These are phyloP conservation scores for Aphelocoma coerulescens DNA, from an alignment of 2,113 vertebrate species.

Conservation along the genomic window DNA sequence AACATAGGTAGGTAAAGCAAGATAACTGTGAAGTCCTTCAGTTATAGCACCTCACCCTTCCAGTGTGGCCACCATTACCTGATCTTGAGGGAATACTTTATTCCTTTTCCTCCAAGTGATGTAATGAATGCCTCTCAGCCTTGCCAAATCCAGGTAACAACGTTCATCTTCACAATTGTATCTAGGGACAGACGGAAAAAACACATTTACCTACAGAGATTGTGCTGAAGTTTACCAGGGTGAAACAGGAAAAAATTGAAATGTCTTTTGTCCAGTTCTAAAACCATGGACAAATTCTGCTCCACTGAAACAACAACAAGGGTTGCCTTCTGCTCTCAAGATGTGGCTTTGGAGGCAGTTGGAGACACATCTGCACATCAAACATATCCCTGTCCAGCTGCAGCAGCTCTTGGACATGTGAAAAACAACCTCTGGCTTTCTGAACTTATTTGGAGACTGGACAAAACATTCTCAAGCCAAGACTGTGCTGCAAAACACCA, in stretches of 20 bases:
- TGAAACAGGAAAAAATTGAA: not conserved
- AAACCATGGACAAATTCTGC: not conserved
- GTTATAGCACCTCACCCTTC: not conserved
- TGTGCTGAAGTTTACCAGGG: not conserved
- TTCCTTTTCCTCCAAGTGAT: slow-evolving; percentile 89
- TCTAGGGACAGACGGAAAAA: slow-evolving; percentile 65
- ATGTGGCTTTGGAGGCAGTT: not conserved
- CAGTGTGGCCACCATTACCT: slow-evolving; percentile 71
- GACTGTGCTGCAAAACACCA: not conserved
- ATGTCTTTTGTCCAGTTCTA: not conserved
- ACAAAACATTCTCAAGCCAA: not conserved
- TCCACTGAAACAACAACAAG: not conserved
- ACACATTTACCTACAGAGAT: not conserved
- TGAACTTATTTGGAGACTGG: not conserved
- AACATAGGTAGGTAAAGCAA: not conserved
- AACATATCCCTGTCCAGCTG: not conserved
- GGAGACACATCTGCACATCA: not conserved
- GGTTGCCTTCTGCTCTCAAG: not conserved
- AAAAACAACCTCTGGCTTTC: not conserved
- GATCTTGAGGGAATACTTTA: slow-evolving; percentile 93
- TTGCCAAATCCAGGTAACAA: slow-evolving; percentile 94
- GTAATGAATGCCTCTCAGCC: slow-evolving; percentile 89
- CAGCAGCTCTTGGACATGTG: not conserved
- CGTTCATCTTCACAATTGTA: slow-evolving; percentile 97
- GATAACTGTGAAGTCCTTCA: not conserved